Evolutionary conservation across 1,140 invertebrate species (phyloP).

Genomic region (Euura lappo): DNA sequence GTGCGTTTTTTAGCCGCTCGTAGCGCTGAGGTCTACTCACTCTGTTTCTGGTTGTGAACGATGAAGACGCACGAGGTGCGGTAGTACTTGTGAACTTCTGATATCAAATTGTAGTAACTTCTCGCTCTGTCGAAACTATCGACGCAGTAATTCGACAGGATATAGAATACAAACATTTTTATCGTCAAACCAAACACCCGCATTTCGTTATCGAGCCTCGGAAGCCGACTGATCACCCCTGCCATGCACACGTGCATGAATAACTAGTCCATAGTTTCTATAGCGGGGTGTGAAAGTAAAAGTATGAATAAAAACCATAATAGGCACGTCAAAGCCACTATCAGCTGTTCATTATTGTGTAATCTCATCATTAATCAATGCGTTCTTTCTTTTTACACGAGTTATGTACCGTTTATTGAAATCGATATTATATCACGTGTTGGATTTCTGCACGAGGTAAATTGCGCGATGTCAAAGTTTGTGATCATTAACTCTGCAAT

Average conservation of each 20-base stretch:
- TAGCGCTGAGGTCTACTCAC: not conserved
- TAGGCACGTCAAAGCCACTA: no score
- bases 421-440: no score
- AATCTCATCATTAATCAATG: no score
- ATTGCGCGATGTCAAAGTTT: no score
- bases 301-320: no score
- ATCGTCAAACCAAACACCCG: not conserved
- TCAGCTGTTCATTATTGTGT: no score
- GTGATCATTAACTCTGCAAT: no score
- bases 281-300: no score
- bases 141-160: not conserved
- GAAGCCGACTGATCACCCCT: not conserved
- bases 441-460: no score
- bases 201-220: not conserved
- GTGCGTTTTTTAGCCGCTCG: no score
- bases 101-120: not conserved
- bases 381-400: no score
- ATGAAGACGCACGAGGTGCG: not conserved
- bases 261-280: not conserved
- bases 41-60: not conserved
- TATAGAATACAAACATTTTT: not conserved
- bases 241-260: not conserved
- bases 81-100: not conserved
- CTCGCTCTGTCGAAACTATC: not conserved
- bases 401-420: no score